These are phyloP conservation scores for Amblyopsis hoosieri DNA, from an alignment of 2,797 vertebrate species.

Conservation along the genomic window DNA sequence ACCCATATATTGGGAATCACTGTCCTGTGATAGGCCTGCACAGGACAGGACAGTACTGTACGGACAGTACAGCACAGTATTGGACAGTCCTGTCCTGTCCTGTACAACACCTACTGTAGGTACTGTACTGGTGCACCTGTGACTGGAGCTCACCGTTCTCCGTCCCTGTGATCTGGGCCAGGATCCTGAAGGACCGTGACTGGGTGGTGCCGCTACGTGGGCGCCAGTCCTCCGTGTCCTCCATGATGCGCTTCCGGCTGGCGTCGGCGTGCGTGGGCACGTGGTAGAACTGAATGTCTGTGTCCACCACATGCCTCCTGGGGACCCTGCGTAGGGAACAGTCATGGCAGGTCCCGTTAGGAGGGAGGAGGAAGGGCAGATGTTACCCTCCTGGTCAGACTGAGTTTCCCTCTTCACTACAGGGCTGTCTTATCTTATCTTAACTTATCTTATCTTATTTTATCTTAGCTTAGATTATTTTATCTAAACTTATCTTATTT, in stretches of 20 bases:
- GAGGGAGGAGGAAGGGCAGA: not conserved
- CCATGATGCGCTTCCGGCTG: constrained; percentile 93
- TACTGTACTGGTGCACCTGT: not conserved
- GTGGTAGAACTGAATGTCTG: constrained; percentile 93
- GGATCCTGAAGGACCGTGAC: constrained; percentile 96
- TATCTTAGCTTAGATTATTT: no score
- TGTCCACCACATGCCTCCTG: constrained; percentile 88
- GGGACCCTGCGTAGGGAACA: constrained; percentile 74
- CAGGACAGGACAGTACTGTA: no score
- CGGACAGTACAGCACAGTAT: no score
- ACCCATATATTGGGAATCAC: no score
- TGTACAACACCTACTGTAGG: no score
- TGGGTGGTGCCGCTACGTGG: constrained; percentile 92
- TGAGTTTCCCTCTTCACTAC: not conserved
- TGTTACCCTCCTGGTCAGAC: not conserved
- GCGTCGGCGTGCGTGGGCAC: constrained; percentile 89
- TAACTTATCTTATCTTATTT: no score
- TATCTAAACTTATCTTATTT: no score
- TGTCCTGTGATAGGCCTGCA: no score
- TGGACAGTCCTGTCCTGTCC: no score
- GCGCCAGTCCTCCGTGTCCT: constrained; percentile 97
- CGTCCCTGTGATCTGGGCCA: constrained; percentile 96
- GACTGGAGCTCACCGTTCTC: constrained; percentile 76
- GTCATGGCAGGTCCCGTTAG: constrained; percentile 4
- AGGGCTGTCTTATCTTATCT: no score